These are phyloP conservation scores for Heliopora coerulea DNA, from an alignment of 92 coral and sea anemone genomes.

Conservation along the genomic window DNA sequence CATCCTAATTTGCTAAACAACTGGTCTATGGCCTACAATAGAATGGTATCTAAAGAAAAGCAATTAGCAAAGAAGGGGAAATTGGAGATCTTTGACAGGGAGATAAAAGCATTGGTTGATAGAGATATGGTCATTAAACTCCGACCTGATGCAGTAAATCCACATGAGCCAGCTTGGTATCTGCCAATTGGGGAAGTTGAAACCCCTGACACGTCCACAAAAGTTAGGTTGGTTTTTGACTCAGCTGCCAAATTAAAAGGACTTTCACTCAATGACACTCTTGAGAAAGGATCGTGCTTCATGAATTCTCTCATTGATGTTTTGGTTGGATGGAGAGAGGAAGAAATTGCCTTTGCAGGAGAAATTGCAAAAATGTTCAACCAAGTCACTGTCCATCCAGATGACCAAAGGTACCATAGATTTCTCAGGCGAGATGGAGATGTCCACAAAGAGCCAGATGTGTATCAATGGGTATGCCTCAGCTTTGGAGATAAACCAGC, in stretches of 20 bases:
- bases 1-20: conserved; percentile 61
- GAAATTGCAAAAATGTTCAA: no score
- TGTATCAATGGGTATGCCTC: no score
- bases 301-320: no score
- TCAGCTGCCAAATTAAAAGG: neutral
- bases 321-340: no score
- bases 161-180: conserved; percentile 16
- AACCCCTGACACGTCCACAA: conserved; percentile 6
- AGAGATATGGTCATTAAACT: neutral
- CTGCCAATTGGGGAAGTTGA: conserved; percentile 1
- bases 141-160: neutral
- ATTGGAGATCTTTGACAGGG: neutral
- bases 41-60: conserved; percentile 45
- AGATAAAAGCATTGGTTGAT: conserved; percentile 13
- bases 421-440: no score
- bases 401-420: no score
- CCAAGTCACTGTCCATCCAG: no score
- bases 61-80: conserved; percentile 11
- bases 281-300: no score
- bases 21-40: conserved; percentile 41
- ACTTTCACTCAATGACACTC: conserved; percentile 13
- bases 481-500: no score
- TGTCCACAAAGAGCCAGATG: no score
- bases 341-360: no score
- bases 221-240: neutral